Evolutionary conservation across 2,113 vertebrate species (phyloP).

Genomic region (Nycticorax nycticorax): DNA sequence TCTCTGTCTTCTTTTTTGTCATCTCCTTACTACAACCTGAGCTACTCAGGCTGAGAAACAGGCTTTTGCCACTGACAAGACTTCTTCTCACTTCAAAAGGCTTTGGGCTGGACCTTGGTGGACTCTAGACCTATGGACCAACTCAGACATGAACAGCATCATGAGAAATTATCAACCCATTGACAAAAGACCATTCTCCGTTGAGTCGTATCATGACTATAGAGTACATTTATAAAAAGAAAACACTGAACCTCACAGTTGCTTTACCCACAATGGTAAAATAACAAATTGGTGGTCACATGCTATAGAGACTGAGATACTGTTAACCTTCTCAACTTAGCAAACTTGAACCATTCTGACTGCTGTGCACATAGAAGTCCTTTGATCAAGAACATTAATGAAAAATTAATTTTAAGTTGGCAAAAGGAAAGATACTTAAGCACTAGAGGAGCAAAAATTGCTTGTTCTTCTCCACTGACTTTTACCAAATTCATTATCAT

Average conservation of each 20-base stretch:
- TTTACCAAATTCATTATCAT: neutral
- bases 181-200: neutral
- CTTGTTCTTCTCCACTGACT: neutral
- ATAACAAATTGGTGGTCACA: neutral
- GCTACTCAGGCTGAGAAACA: neutral
- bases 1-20: neutral
- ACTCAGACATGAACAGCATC: neutral
- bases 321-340: neutral
- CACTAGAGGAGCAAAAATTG: neutral
- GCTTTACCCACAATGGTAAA: neutral
- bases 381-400: neutral
- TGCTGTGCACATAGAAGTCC: neutral
- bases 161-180: neutral
- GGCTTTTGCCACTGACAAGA: neutral
- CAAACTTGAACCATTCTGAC: neutral
- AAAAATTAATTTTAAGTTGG: neutral
- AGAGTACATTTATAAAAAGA: neutral
- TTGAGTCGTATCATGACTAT: neutral
- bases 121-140: neutral
- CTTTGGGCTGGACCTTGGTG: neutral
- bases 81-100: neutral
- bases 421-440: neutral
- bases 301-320: neutral
- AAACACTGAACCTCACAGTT: neutral
- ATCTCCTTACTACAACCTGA: neutral